Conservation (phyloP, 2,888 invertebrate genomes). For the Pasiphila rectangulata region DNA sequence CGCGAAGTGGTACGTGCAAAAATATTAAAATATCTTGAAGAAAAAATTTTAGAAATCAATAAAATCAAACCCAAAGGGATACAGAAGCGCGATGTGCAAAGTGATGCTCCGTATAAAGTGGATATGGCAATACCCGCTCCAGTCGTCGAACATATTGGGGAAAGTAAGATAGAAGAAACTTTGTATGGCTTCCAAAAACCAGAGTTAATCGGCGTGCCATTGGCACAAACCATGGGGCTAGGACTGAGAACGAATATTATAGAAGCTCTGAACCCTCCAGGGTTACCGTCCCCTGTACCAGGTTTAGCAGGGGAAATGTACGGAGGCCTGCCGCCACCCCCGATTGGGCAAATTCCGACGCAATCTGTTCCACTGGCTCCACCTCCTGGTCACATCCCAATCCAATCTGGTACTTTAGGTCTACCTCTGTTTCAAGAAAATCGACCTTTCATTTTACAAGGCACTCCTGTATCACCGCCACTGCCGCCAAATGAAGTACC, state of each 20-base stretch:
- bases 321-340: slow-evolving; percentile 23
- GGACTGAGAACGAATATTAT: slow-evolving; percentile 5
- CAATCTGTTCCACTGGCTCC: too few relatives aligned
- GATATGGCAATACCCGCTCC: slow-evolving; percentile 32
- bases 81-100: slow-evolving; percentile 33
- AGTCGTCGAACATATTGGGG: slow-evolving; percentile 38
- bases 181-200: slow-evolving; percentile 20
- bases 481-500: too few relatives aligned
- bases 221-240: slow-evolving; percentile 6
- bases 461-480: too few relatives aligned
- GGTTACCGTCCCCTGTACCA: not conserved
- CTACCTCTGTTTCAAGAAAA: too few relatives aligned
- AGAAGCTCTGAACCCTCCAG: too few relatives aligned
- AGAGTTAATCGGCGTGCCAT: slow-evolving; percentile 9
- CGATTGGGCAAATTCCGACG: slow-evolving; percentile 4
- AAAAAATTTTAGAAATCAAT: slow-evolving; percentile 56
- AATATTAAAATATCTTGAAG: slow-evolving; percentile 48
- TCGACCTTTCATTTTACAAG: too few relatives aligned
- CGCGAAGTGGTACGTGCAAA: slow-evolving; percentile 39
- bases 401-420: too few relatives aligned
- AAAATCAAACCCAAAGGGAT: slow-evolving; percentile 38
- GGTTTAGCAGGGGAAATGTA: slow-evolving; percentile 9
- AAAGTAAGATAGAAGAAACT: slow-evolving; percentile 21
- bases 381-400: too few relatives aligned
- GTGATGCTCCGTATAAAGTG: slow-evolving; percentile 3